Base-by-base conservation (phyloP, 2,113 vertebrate genomes). In the Oreochromis spilurus region DNA sequence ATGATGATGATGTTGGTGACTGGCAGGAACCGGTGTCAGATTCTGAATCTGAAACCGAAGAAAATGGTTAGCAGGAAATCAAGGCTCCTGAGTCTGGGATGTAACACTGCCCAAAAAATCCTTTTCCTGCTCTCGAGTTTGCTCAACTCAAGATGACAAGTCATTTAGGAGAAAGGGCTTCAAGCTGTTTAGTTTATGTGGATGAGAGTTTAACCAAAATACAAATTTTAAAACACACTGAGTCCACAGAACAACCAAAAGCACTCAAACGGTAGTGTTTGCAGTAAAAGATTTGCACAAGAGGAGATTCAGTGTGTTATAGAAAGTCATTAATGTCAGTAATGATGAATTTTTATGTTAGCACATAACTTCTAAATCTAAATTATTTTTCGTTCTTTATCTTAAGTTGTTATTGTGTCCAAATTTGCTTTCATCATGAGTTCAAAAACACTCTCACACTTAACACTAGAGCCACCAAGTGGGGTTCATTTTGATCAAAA, bases 361-460 rank as follows among this genome's bases (percentile, higher is more conserved):
- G 43, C 14, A 75, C 24, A 75, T 7, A 29, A 31, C 43, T 48
- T 48, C 29, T 31, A 31, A 31, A 75, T 75, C 45, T 75, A 50
- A 48, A 29, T 29, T 70, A 1, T 43, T 70, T 43, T 48, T 48
- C 2, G n/a, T 9, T 53, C 17, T 53, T 24, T 0, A 75, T 75
- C 40, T 75, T 26, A 48, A 17, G 24, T 29, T 11, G 21, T 48
- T 29, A 48, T 75, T 17, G 43, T 29, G 43, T 75, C 24, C 24
- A 75, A 75, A 12, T 75, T 75, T 75, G 14, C 43, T 48, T 48
- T 1, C 40, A 75, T 29, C 62, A 0, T 70, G 36, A 40, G 36
- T 70, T 70, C 12, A 0, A 40, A 67, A 43, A 24, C n/a, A 24
- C 4, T 70, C 17, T 65, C 34, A 21, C 10, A 65, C 34, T 0